Conservation (phyloP, 1,140 invertebrate species). For the silkworm (Bombyx mori) region DNA sequence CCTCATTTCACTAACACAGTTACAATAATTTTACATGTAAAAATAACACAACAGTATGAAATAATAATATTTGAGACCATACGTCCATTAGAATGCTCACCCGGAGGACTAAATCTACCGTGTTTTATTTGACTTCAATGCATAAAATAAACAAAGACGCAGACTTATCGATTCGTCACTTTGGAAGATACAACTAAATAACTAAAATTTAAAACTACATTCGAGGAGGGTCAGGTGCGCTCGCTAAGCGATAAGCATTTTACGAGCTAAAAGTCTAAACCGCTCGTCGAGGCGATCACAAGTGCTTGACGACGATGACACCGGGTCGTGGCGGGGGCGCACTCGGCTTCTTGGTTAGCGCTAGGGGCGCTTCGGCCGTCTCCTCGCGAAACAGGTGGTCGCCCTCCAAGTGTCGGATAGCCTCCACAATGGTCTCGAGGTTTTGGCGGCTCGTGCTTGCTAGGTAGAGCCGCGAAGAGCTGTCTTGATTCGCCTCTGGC, state of each 20-base stretch:
- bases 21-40: slow-evolving; percentile 30
- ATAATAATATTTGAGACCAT: slow-evolving; percentile 62
- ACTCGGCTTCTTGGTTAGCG: slow-evolving; percentile 79
- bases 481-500: slow-evolving; percentile 72
- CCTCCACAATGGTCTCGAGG: slow-evolving; percentile 97
- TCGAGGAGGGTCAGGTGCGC: slow-evolving; percentile 56
- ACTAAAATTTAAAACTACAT: slow-evolving; percentile 65
- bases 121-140: slow-evolving; percentile 38
- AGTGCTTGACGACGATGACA: slow-evolving; percentile 89
- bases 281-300: slow-evolving; percentile 73
- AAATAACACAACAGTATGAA: slow-evolving; percentile 45
- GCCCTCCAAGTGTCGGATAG: slow-evolving; percentile 96
- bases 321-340: slow-evolving; percentile 81
- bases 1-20: slow-evolving; percentile 25
- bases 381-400: slow-evolving; percentile 90
- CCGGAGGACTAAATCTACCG: slow-evolving; percentile 30
- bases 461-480: slow-evolving; percentile 77
- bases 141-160: slow-evolving; percentile 58
- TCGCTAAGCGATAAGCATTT: slow-evolving; percentile 38
- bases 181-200: slow-evolving; percentile 66
- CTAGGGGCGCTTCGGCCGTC: slow-evolving; percentile 79
- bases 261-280: slow-evolving; percentile 34
- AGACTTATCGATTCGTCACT: slow-evolving; percentile 70
- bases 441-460: slow-evolving; percentile 92
- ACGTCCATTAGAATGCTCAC: slow-evolving; percentile 49